Evolutionary conservation across 53 echinoderm and acorn worm species (phyloP), one percentile per base, ranked within the genome.

Genomic region (Stichopus horrens): DNA sequence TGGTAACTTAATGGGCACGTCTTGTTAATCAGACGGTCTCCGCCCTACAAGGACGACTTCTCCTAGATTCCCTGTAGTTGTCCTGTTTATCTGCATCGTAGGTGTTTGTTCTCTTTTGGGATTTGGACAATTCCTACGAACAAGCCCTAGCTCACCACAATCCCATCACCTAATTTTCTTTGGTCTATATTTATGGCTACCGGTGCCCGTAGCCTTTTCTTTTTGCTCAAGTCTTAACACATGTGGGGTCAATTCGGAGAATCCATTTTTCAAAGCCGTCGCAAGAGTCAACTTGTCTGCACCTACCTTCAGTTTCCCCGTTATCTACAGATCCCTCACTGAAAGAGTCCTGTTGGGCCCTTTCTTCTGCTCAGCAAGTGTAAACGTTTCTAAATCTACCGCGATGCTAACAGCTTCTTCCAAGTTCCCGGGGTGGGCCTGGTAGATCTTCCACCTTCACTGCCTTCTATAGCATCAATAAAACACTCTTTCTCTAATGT

Each of bases 401-500:
- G 76, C 76, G 8, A 76, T 76, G 76, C 76, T 76, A 21, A 76
- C 13, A 52, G 76, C 9, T 8, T 76, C 76, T 7, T 76, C 76
- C 5, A 76, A 52, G 22, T 52, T 4, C 22, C 4, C n/a, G 5
- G 76, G 76, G 5, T 23, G 76, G 23, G 76, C 76, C 76, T 76
- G 76, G n/a, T 76, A 76, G 7, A 76, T 21, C n/a, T 76, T 76
- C 76, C 55, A 79, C 9, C 53, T 53, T 79, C 55, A 18, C 55
- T 55, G 55, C 23, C 80, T 53, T 52, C 80, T 7, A 53, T 52
- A 7, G 55, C 53, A 18, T 55, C 80, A 18, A 79, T 53, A 18
- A 23, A 51, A 8, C 83, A 80, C 14, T 93, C 84, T 9, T 88
- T 89, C 4, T 83, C 76, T 10, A 93, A 71, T 51, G 89, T 88